Conservation (phyloP, 2,888 invertebrate species). For the Volucella zonaria region DNA sequence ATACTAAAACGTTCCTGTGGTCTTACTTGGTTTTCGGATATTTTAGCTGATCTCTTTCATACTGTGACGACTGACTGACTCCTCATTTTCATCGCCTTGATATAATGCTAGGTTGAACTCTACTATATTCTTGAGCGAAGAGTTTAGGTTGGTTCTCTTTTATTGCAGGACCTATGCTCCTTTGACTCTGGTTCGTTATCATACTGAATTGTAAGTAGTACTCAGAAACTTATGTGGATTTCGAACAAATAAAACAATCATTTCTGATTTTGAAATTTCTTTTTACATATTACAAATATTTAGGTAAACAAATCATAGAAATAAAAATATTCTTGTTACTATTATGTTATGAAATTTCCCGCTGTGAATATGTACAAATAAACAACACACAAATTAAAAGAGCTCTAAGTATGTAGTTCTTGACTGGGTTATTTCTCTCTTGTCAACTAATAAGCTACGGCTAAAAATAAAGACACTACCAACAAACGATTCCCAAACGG, state of each 20-base stretch:
- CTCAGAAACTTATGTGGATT: background rate
- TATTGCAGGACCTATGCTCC: too few relatives aligned
- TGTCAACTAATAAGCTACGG: slow-evolving; percentile 30
- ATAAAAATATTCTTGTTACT: slow-evolving; percentile 45
- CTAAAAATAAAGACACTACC: slow-evolving; percentile 12
- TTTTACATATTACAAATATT: slow-evolving; percentile 69
- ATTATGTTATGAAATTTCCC: slow-evolving; percentile 51
- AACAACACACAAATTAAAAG: slow-evolving; percentile 58
- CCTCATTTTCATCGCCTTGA: too few relatives aligned
- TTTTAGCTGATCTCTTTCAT: too few relatives aligned
- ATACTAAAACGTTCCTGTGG: too few relatives aligned
- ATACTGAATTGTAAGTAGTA: too few relatives aligned
- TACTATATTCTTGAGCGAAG: too few relatives aligned
- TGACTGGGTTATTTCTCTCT: slow-evolving; percentile 18
- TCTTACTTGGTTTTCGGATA: too few relatives aligned
- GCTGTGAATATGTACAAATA: slow-evolving; percentile 67
- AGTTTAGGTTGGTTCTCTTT: too few relatives aligned
- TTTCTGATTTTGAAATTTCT: slow-evolving; percentile 30
- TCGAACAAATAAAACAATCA: background rate
- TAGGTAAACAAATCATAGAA: slow-evolving; percentile 59
- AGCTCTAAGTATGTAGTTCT: slow-evolving; percentile 45
- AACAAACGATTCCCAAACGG: slow-evolving; percentile 20
- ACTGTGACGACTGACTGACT: too few relatives aligned
- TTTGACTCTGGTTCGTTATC: too few relatives aligned
- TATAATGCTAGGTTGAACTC: too few relatives aligned